Percentiles rank a stretch among this genome's conserved stretches.
These are phyloP conservation scores for Macaria liturata DNA, from an alignment of 2,888 invertebrate genomes.

Conservation along the genomic window DNA sequence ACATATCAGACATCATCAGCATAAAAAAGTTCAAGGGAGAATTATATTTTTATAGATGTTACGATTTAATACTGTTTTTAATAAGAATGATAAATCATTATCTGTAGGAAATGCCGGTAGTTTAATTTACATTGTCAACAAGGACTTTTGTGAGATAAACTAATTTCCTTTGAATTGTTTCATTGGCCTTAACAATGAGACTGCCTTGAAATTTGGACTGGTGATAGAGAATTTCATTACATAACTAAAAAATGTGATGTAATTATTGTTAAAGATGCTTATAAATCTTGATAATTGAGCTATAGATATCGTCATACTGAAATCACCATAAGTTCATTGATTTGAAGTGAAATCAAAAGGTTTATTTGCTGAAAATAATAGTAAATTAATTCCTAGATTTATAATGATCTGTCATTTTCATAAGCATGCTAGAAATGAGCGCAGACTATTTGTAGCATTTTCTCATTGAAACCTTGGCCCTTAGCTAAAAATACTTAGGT, in stretches of 20 bases:
- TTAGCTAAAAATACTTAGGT: conserved; percentile 13
- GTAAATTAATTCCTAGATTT: too few species aligned
- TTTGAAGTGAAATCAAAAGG: too few species aligned
- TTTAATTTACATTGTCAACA: conserved; percentile 9
- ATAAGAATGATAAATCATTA: conserved; percentile 9
- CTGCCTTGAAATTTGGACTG: conserved; percentile 14
- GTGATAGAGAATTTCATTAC: too few species aligned
- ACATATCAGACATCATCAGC: conserved; percentile 36
- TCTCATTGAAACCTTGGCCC: conserved; percentile 13
- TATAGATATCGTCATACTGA: too few species aligned
- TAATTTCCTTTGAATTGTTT: conserved; percentile 16
- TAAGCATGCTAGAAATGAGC: too few species aligned
- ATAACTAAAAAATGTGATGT: too few species aligned
- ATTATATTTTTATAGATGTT: conserved; percentile 30
- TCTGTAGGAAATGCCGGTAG: conserved; percentile 10
- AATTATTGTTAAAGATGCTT: too few species aligned
- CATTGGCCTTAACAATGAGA: conserved; percentile 5
- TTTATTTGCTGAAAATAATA: too few species aligned
- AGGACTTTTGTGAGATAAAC: conserved; percentile 12
- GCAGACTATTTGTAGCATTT: conserved; percentile 1
- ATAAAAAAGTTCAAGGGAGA: conserved; percentile 51
- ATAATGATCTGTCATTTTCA: too few species aligned
- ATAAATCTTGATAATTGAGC: too few species aligned
- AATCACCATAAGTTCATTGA: too few species aligned
- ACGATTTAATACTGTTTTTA: neutral